phyloP scores from a whole-genome alignment of 37 sponge, comb jelly and placozoan genomes.

The Geodia barretti region DNA sequence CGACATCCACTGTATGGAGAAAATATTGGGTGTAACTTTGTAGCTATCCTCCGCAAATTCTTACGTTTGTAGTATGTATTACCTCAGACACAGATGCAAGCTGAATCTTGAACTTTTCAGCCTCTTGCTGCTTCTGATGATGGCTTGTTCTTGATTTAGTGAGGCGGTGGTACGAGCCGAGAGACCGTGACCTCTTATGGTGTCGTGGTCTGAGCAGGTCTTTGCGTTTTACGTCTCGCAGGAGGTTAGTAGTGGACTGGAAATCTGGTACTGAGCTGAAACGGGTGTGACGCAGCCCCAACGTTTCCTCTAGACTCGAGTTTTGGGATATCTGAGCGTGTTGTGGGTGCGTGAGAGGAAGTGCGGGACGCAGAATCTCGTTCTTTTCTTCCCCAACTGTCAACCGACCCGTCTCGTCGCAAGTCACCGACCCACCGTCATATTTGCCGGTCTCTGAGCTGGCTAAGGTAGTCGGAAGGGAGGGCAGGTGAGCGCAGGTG shows the following conservation, averaged over 20 bases:
- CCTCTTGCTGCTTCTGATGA: not conserved
- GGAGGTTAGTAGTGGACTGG: slow-evolving; percentile 19
- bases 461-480: slow-evolving; percentile 16
- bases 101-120: slow-evolving; percentile 66
- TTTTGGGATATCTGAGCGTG: slow-evolving; percentile 1
- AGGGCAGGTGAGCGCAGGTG: not conserved
- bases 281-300: not conserved
- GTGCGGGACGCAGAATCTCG: slow-evolving; percentile 8
- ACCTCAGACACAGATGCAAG: slow-evolving; percentile 48
- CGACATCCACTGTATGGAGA: slow-evolving; percentile 45
- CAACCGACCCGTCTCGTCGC: not conserved
- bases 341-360: slow-evolving; percentile 26
- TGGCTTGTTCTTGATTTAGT: not conserved
- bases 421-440: not conserved
- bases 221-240: slow-evolving; percentile 11
- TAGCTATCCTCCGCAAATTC: not conserved
- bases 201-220: not conserved
- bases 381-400: not conserved
- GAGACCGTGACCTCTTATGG: not conserved
- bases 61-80: not conserved
- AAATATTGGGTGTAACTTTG: not conserved
- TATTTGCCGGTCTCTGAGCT: not conserved
- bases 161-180: not conserved
- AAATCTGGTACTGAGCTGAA: slow-evolving; percentile 51
- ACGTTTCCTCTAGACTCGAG: slow-evolving; percentile 3